Evolutionary conservation across 2,113 vertebrate species (phyloP).

Genomic region (Erythrocercus mccallii): DNA sequence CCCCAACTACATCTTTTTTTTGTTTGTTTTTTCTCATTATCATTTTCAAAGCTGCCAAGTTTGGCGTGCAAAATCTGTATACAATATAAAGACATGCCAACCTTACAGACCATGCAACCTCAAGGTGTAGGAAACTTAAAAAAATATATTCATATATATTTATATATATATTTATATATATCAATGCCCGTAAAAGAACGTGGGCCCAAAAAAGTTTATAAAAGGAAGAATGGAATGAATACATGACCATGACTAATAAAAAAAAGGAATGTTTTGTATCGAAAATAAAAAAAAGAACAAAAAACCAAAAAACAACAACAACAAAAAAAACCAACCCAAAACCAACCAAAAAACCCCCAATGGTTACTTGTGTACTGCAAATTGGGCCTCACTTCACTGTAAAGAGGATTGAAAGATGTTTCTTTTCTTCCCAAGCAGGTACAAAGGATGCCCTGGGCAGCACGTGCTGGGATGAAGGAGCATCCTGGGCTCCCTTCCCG

Average conservation of each 20-base stretch:
- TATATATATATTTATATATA: slow-evolving; percentile 79
- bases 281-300: neutral
- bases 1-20: neutral
- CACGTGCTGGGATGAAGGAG: neutral
- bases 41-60: slow-evolving; percentile 70
- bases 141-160: slow-evolving; percentile 81
- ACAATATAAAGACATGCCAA: slow-evolving; percentile 84
- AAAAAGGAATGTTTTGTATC: slow-evolving; percentile 73
- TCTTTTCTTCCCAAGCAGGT: slow-evolving; percentile 34
- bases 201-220: slow-evolving; percentile 77
- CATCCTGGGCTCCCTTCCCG: fast-evolving
- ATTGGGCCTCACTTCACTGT: neutral
- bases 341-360: neutral
- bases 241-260: slow-evolving; percentile 59
- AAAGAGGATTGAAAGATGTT: neutral
- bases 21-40: neutral
- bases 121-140: slow-evolving; percentile 79
- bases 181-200: slow-evolving; percentile 74
- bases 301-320: neutral
- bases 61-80: slow-evolving; percentile 76
- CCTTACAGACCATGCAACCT: slow-evolving; percentile 84
- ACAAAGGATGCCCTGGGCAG: neutral
- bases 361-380: slow-evolving; percentile 28
- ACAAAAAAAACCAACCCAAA: neutral
- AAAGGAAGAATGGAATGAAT: slow-evolving; percentile 79